Percentiles rank a stretch among this genome's conserved stretches.
These are phyloP conservation scores for Lepus oiostolus DNA, from an alignment of 2,797 vertebrate species.

Conservation along the genomic window DNA sequence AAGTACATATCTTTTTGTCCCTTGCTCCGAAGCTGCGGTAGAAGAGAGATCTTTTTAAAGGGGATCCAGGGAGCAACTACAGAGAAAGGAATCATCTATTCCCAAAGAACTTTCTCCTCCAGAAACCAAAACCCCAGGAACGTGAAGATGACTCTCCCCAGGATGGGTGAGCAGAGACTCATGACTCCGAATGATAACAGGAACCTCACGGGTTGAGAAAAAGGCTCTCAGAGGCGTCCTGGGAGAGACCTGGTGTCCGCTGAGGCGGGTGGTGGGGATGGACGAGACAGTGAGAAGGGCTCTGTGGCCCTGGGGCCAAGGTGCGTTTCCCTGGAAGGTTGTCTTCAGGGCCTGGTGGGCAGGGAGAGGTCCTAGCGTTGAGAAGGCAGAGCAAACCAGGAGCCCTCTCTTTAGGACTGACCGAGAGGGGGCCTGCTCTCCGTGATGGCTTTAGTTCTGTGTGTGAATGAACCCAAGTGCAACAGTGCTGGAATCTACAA, in stretches of 20 bases:
- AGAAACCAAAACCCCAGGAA: background rate
- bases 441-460: background rate
- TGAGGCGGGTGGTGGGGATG: background rate
- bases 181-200: background rate
- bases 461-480: background rate
- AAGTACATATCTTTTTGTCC: slow-evolving; percentile 72
- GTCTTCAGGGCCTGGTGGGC: background rate
- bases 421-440: background rate
- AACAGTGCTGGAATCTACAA: background rate
- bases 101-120: background rate
- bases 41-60: slow-evolving; percentile 62
- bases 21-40: slow-evolving; percentile 57
- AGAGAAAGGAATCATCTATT: slow-evolving; percentile 57
- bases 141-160: background rate
- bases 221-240: background rate
- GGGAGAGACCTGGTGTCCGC: background rate
- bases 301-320: background rate
- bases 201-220: background rate
- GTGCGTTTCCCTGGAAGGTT: background rate
- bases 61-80: slow-evolving; percentile 21
- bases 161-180: background rate
- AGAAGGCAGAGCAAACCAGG: background rate
- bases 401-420: background rate
- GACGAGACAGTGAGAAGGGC: background rate
- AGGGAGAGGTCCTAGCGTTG: slow-evolving; percentile 31